Conservation (phyloP, 2,888 invertebrate genomes). For the Thymelicus lineola region DNA sequence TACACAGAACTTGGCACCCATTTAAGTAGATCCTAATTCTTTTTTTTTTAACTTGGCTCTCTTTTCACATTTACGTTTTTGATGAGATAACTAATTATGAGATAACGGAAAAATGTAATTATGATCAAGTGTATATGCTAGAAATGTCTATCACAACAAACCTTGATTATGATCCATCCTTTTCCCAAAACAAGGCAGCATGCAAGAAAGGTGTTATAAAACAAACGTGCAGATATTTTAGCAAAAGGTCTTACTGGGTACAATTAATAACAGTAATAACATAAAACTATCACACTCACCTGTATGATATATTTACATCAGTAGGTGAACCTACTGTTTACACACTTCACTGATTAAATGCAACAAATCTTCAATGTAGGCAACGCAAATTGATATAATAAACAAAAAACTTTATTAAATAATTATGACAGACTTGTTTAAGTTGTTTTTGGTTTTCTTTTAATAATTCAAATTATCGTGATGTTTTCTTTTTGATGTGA, state of each 20-base stretch:
- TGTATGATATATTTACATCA: constrained; percentile 8
- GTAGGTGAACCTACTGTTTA: not conserved
- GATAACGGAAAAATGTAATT: not conserved
- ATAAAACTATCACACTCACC: constrained; percentile 9
- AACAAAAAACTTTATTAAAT: not conserved
- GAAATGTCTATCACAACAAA: constrained; percentile 60
- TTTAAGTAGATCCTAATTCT: too few species aligned
- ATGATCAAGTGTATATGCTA: not conserved
- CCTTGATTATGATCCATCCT: constrained; percentile 83
- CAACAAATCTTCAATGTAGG: not conserved
- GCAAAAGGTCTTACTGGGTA: constrained; percentile 19
- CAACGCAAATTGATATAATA: constrained; percentile 2
- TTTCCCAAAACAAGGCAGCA: constrained; percentile 76
- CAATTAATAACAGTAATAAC: constrained; percentile 1
- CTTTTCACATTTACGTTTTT: too few species aligned
- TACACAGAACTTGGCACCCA: too few species aligned
- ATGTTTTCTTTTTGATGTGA: too few species aligned
- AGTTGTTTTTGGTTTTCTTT: too few species aligned
- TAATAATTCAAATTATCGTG: too few species aligned
- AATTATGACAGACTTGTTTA: too few species aligned
- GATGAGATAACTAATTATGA: not conserved
- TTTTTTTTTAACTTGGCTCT: too few species aligned
- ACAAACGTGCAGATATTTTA: constrained; percentile 56
- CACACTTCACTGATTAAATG: not conserved
- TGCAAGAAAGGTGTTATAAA: constrained; percentile 76